These are phyloP conservation scores for Chaetoderma sp. DNA, from an alignment of 2,888 invertebrate genomes.

Conservation along the genomic window DNA sequence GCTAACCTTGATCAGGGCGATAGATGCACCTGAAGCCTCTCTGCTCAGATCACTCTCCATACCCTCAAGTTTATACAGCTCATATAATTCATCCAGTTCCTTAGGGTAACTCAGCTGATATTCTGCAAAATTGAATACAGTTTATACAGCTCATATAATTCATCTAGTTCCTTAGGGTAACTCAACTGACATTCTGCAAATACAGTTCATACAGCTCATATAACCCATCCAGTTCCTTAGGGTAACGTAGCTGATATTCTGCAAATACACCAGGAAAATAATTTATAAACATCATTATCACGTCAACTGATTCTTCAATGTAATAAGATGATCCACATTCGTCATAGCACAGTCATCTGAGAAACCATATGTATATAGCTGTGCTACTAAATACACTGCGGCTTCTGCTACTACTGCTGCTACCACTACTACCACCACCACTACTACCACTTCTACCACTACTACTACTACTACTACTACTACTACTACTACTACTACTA, in stretches of 20 bases:
- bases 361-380: no score
- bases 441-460: no score
- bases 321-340: no score
- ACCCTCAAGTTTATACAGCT: constrained; percentile 59
- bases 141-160: constrained; percentile 62
- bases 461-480: no score
- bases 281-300: neutral
- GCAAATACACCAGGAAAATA: neutral
- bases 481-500: no score
- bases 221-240: constrained; percentile 62
- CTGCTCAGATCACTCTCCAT: constrained; percentile 46
- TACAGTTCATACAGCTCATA: constrained; percentile 57
- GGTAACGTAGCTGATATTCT: constrained; percentile 51
- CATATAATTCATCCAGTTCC: constrained; percentile 63
- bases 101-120: constrained; percentile 49
- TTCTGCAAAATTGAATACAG: constrained; percentile 39
- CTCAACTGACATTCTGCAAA: constrained; percentile 48
- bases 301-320: no score
- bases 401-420: no score
- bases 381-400: neutral
- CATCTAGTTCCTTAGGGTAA: constrained; percentile 60
- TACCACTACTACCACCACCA: no score
- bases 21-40: constrained; percentile 46
- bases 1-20: constrained; percentile 31
- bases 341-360: no score